Conservation (phyloP, 2,888 invertebrate genomes). For the Philhelius pedissequus region DNA sequence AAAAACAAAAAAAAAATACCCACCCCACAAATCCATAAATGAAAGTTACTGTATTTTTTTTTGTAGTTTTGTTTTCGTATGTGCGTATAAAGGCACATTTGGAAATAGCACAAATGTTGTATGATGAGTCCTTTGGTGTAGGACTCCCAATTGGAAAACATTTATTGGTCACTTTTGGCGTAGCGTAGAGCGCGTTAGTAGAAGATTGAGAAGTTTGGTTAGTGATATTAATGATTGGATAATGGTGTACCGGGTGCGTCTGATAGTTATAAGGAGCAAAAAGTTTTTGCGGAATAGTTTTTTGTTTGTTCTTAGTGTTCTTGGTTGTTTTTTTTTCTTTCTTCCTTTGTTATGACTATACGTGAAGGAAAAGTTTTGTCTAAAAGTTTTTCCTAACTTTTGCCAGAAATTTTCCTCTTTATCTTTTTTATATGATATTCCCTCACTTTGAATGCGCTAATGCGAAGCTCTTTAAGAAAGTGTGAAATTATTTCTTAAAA, state of each 20-base stretch:
- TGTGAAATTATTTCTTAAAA: slow-evolving; percentile 10
- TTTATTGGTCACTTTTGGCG: slow-evolving; percentile 44
- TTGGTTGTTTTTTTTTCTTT: neutral
- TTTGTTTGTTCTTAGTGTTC: neutral
- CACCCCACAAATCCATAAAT: too few relatives aligned
- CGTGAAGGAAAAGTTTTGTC: slow-evolving; percentile 29
- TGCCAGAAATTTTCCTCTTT: neutral
- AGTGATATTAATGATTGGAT: slow-evolving; percentile 51
- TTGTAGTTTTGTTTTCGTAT: neutral
- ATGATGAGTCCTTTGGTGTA: neutral
- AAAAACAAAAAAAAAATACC: neutral
- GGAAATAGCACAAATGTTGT: slow-evolving; percentile 27
- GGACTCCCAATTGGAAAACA: slow-evolving; percentile 25
- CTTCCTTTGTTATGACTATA: slow-evolving; percentile 18
- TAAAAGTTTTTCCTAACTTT: slow-evolving; percentile 36
- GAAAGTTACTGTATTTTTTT: neutral
- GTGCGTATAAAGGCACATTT: neutral
- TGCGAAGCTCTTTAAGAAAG: slow-evolving; percentile 19
- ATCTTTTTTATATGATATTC: neutral
- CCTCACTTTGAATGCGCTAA: neutral
- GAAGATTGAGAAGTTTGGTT: slow-evolving; percentile 27
- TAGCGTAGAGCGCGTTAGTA: neutral
- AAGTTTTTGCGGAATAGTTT: slow-evolving; percentile 25
- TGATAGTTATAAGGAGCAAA: slow-evolving; percentile 16
- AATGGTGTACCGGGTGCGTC: slow-evolving; percentile 26